A percentile compares a stretch with the other conserved stretches of the same genome.
These are phyloP conservation scores for Apodemus agrarius DNA, from an alignment of 2,797 vertebrate genomes.

Conservation along the genomic window DNA sequence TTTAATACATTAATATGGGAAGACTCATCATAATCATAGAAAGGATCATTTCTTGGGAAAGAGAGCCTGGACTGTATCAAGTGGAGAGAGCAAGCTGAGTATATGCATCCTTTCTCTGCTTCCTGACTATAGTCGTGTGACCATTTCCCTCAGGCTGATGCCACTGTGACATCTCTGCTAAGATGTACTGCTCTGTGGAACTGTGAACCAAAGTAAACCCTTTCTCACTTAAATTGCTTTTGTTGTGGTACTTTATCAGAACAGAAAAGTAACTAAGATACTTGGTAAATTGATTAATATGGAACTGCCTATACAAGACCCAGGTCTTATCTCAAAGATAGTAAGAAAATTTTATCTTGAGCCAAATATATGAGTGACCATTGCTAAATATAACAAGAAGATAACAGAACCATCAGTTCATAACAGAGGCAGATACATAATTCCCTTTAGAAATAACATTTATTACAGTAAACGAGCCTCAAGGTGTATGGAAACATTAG, in stretches of 20 bases:
- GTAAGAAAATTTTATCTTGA: background rate
- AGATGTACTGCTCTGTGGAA: background rate
- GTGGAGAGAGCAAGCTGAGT: background rate
- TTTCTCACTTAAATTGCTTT: background rate
- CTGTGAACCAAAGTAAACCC: background rate
- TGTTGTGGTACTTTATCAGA: background rate
- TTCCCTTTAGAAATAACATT: background rate
- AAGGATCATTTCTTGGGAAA: background rate
- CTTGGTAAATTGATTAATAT: background rate
- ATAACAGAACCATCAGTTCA: background rate
- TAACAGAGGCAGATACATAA: background rate
- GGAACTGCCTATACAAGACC: background rate
- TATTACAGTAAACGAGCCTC: background rate
- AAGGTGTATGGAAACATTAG: background rate
- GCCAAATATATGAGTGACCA: background rate
- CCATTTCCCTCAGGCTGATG: background rate
- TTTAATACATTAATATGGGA: too few species aligned
- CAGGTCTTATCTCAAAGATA: background rate
- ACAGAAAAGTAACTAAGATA: background rate
- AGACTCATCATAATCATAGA: too few species aligned
- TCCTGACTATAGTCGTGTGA: background rate
- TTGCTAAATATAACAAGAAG: background rate
- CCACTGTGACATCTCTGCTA: background rate
- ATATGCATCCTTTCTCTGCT: background rate
- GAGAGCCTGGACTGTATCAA: background rate